Evolutionary conservation across 1,140 invertebrate genomes (phyloP), one percentile per base, ranked within the genome.

Genomic region (Akabosia matsudoensis): DNA sequence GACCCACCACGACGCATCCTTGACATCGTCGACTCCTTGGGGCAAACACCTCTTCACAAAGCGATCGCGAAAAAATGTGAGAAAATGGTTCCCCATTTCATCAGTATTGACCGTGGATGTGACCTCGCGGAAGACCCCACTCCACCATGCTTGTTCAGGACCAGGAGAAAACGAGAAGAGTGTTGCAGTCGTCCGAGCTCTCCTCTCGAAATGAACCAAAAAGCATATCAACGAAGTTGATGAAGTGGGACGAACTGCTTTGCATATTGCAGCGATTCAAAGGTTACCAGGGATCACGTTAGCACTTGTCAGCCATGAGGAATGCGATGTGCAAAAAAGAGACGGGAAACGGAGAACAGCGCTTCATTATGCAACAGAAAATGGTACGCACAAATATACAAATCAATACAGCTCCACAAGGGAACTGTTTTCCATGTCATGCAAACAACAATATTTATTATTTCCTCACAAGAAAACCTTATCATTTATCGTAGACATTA

Each of bases 161-260:
- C 28, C 67, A 70, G 67, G 70, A 13, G 70, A 72, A 72, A 72
- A 51, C 26, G 70, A 72, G 28, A 72, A 51, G 33, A n/a, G 33
- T 3, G 33, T 34, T 16, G 33, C 16, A 22, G 37, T 72, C 18
- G 70, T 72, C 33, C 24, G 24, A 72, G 33, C 70, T 7, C 33
- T 72, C 1, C 7, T 72, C 24, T 7, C 10, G 28, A 72, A 51
- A 37, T 72, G 70, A 18, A 72, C 2, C 33, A 72, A 72, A 24
- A 51, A 34, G 37, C 70, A 72, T 13, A 34, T 72, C 37, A 72
- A 72, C 70, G 33, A 72, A 45, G 70, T 22, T 3, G 70, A 72
- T 26, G 33, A 51, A 26, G 18, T 18, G 13, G 70, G 70, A 34
- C 2, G 70, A 34, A 72, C 70, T 24, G 37, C 37, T 30, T n/a